Evolutionary conservation across 2,113 vertebrate genomes (phyloP).

Genomic region (Callorhinus ursinus): DNA sequence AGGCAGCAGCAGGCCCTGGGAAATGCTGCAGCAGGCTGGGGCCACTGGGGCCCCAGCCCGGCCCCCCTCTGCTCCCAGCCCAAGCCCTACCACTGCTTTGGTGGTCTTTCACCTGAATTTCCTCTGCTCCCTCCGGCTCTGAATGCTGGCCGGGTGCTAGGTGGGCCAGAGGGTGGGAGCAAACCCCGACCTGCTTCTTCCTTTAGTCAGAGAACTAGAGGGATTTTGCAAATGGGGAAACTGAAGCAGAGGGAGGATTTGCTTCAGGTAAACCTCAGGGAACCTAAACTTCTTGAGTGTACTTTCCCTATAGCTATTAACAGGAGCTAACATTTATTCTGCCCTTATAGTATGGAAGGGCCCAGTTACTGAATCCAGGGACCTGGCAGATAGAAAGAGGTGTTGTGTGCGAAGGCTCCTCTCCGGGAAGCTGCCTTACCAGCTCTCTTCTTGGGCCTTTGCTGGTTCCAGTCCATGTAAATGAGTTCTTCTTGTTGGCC

Average conservation of each 20-base stretch:
- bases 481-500: not conserved
- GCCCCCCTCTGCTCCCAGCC: not conserved
- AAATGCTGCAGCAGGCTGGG: not conserved
- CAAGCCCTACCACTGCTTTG: not conserved
- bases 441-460: not conserved
- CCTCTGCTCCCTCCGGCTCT: slow-evolving; percentile 12
- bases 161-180: slow-evolving; percentile 2
- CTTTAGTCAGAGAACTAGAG: not conserved
- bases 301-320: not conserved
- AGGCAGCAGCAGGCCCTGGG: slow-evolving; percentile 59
- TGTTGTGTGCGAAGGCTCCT: not conserved
- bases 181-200: not conserved
- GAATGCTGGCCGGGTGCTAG: not conserved
- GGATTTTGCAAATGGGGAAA: not conserved
- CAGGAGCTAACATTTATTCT: not conserved
- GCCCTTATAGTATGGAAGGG: not conserved
- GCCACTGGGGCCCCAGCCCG: not conserved
- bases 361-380: not conserved
- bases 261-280: not conserved
- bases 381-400: not conserved
- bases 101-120: slow-evolving; percentile 34
- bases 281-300: not conserved
- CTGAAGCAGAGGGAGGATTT: slow-evolving; percentile 46
- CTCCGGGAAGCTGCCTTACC: not conserved
- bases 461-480: not conserved